phyloP scores from a whole-genome alignment of 2,888 invertebrate genomes.

The Bellardia bayeri region DNA sequence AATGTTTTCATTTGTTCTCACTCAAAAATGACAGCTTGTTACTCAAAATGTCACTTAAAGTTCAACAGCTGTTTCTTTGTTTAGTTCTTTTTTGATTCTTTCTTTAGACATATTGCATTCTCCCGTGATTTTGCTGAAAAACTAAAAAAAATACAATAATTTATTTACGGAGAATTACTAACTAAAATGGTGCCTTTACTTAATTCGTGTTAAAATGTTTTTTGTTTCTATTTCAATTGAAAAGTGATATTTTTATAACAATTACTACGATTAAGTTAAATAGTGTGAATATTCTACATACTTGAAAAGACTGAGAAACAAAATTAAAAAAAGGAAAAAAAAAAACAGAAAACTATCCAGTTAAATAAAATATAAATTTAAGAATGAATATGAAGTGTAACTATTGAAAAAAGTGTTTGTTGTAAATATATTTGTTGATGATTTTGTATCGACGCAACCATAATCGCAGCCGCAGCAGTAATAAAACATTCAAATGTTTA shows the following conservation, averaged over 20 bases:
- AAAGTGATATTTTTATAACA: constrained; percentile 60
- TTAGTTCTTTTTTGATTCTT: constrained; percentile 60
- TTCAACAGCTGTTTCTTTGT: constrained; percentile 72
- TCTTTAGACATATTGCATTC: background rate
- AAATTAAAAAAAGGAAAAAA: background rate
- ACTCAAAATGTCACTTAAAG: constrained; percentile 19
- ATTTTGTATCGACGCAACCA: constrained; percentile 25
- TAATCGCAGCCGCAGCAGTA: background rate
- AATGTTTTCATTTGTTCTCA: background rate
- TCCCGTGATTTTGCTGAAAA: background rate
- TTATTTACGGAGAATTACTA: constrained; percentile 26
- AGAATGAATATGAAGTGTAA: constrained; percentile 6
- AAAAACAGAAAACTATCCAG: background rate
- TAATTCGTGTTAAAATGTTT: constrained; percentile 21
- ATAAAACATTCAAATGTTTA: constrained; percentile 21
- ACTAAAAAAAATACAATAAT: background rate
- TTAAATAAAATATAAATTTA: constrained; percentile 12
- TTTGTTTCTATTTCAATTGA: constrained; percentile 1
- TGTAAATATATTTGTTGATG: constrained; percentile 4
- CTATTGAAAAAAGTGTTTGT: background rate
- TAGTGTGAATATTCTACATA: constrained; percentile 26
- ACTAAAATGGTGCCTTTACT: constrained; percentile 55
- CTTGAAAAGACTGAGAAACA: constrained; percentile 19
- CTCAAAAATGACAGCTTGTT: background rate
- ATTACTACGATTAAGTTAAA: constrained; percentile 36